Evolutionary conservation across 2,888 invertebrate genomes (phyloP).

Genomic region (Hofmannophila pseudospretella): DNA sequence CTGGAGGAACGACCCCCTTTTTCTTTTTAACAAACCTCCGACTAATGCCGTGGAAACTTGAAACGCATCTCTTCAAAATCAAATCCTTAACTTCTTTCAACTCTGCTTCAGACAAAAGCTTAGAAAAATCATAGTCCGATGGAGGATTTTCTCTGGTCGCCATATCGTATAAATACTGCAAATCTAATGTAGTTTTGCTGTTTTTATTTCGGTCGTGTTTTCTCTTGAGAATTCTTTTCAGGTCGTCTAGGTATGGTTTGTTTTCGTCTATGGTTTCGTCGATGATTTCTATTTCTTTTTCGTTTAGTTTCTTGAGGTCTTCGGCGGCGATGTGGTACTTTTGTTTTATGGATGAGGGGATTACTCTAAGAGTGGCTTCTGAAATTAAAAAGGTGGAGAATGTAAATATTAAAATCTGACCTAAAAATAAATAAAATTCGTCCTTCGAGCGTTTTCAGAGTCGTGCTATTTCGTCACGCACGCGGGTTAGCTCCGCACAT

Average conservation of each 20-base stretch:
- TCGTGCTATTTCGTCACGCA: too few species aligned
- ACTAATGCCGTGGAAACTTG: constrained; percentile 48
- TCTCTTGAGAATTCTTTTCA: constrained; percentile 44
- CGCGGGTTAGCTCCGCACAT: too few species aligned
- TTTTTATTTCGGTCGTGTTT: constrained; percentile 33
- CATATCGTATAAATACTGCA: constrained; percentile 52
- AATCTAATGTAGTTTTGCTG: constrained; percentile 37
- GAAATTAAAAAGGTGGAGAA: constrained; percentile 14
- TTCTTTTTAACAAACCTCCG: constrained; percentile 32
- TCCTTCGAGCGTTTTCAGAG: too few species aligned
- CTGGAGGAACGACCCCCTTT: too few species aligned
- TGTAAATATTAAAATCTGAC: too few species aligned
- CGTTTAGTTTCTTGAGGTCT: constrained; percentile 38
- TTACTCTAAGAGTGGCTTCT: constrained; percentile 17
- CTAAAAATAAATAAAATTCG: too few species aligned
- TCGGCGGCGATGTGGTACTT: constrained; percentile 41
- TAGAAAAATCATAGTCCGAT: constrained; percentile 34
- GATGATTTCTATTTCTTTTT: constrained; percentile 61
- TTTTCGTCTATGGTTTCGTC: constrained; percentile 53
- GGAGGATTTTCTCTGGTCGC: constrained; percentile 35
- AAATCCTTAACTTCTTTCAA: constrained; percentile 52
- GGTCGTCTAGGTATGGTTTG: constrained; percentile 52
- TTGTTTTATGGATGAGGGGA: constrained; percentile 38
- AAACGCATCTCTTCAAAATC: constrained; percentile 42
- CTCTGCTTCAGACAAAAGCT: constrained; percentile 46